Base-by-base conservation (phyloP, 2,888 invertebrate genomes). In the Ophioninae sp. region DNA sequence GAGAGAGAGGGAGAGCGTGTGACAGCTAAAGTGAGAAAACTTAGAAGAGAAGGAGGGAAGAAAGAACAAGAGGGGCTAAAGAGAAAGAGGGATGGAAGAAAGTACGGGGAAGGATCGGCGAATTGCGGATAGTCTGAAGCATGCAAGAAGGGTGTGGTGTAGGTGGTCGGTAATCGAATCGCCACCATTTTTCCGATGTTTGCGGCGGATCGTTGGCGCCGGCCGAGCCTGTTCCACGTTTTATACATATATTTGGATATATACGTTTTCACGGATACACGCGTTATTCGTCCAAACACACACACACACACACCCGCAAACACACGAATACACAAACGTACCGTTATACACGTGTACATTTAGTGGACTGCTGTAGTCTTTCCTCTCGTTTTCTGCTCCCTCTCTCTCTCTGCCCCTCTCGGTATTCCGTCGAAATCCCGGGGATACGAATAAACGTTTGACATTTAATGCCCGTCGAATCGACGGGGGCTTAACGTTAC, bases 381-480 rank as follows among this genome's bases (percentile, higher is more conserved):
- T 65, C 44, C 59, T 61, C 65, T 39, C 67, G 44, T 37, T 65
- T 57, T 67, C 39, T 23, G 23, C 75, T 82, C 85, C 81, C 85
- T 56, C 77, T 62, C 59, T 70, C 65, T 69, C 56, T 23, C 65
- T 39, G 75, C 59, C 73, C 20, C 75, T 76, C 62, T 62, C 84
- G 86, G 83, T 87, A 86, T 86, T 83, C 74, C 85, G 82, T 87
- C 86, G 87, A 88, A 87, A 86, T 85, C 82, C 87, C 86, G 84
- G 87, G 88, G 88, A 87, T 86, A 84, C 88, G 89, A 88, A 90
- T 90, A 90, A 84, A 89, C 89, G 88, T 90, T 90, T 90, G 90
- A 90, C 91, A 90, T 91, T 91, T 91, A 90, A 90, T 91, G 91
- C 89, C 88, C 88, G 86, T 86, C 89, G 88, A 88, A 85, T 87